Conservation (phyloP, 2,797 vertebrate genomes). For the Oreonectes daqikongensis region DNA sequence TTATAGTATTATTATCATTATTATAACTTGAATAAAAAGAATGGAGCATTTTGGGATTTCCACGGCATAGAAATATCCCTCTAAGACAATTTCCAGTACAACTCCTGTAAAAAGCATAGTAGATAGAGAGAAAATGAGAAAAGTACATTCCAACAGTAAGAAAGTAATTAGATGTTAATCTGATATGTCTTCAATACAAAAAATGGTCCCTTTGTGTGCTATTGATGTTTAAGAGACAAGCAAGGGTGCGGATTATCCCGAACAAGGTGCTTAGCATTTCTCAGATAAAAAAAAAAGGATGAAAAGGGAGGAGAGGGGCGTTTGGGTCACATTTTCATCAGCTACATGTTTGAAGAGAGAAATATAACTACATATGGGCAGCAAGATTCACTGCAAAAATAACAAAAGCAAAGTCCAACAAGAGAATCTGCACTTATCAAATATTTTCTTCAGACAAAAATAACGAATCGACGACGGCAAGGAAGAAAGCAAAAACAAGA, state of each 20-base stretch:
- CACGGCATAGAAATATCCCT: slow-evolving; percentile 81
- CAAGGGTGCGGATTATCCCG: slow-evolving; percentile 69
- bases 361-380: slow-evolving; percentile 77
- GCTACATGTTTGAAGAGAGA: slow-evolving; percentile 79
- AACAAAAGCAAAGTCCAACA: slow-evolving; percentile 80
- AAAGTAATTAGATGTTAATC: slow-evolving; percentile 72
- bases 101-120: slow-evolving; percentile 84
- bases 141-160: slow-evolving; percentile 88
- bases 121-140: slow-evolving; percentile 75
- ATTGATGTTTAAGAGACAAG: slow-evolving; percentile 84
- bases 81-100: slow-evolving; percentile 87
- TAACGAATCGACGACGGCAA: slow-evolving; percentile 78
- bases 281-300: slow-evolving; percentile 87
- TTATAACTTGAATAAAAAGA: slow-evolving; percentile 61
- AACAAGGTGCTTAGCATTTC: slow-evolving; percentile 50
- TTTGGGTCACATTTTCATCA: slow-evolving; percentile 75
- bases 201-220: slow-evolving; percentile 94
- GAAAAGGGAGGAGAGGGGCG: slow-evolving; percentile 86
- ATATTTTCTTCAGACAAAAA: slow-evolving; percentile 80
- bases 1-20: slow-evolving; percentile 4
- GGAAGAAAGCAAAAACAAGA: slow-evolving; percentile 87
- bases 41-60: slow-evolving; percentile 79
- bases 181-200: slow-evolving; percentile 90
- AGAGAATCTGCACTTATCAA: slow-evolving; percentile 77
- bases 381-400: slow-evolving; percentile 81